These are phyloP conservation scores for Sepiola atlantica DNA, from an alignment of 2,888 invertebrate species.

Conservation along the genomic window DNA sequence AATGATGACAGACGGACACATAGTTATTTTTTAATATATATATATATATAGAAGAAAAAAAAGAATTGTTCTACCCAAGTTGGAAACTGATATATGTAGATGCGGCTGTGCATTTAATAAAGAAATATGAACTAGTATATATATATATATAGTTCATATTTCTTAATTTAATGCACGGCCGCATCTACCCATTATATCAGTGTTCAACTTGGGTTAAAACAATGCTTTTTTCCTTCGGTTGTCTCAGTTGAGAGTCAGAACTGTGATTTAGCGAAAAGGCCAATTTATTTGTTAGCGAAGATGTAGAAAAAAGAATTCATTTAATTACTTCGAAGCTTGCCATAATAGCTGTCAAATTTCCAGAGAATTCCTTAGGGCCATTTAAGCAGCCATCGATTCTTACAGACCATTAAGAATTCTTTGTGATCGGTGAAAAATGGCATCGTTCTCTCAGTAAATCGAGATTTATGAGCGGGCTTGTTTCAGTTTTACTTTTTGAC, in stretches of 20 bases:
- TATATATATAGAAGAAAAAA: no score
- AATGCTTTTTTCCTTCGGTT: neutral
- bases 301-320: slow-evolving; percentile 2
- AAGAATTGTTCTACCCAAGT: no score
- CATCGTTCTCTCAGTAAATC: neutral
- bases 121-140: no score
- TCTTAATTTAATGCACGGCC: no score
- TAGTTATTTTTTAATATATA: no score
- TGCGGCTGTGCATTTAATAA: no score
- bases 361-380: slow-evolving; percentile 20
- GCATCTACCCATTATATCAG: neutral
- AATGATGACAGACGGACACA: no score
- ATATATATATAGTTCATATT: no score
- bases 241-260: neutral
- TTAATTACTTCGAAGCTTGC: slow-evolving; percentile 32
- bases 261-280: slow-evolving; percentile 32
- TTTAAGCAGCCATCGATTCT: slow-evolving; percentile 19
- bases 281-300: slow-evolving; percentile 17
- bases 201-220: neutral
- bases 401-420: slow-evolving; percentile 32
- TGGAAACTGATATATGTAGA: no score
- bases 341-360: slow-evolving; percentile 20
- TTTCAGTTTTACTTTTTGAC: neutral
- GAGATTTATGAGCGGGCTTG: neutral
- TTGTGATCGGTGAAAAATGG: slow-evolving; percentile 32